Conservation (phyloP, 2,888 invertebrate genomes). For the Apeira syringaria region DNA sequence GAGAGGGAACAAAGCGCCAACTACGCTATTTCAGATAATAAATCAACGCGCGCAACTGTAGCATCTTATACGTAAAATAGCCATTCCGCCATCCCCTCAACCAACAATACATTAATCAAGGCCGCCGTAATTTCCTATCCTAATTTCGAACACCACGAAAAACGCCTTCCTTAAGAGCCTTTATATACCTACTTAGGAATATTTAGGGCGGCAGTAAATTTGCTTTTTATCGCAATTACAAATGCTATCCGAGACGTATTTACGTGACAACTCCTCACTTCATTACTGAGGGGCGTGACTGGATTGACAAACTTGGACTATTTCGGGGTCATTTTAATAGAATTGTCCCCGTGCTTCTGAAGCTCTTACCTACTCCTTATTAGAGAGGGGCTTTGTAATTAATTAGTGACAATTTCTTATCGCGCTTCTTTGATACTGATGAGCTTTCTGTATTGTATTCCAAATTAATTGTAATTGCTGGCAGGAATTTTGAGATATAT, state of each 20-base stretch:
- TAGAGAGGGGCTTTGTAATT: conserved; percentile 21
- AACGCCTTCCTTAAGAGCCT: conserved; percentile 31
- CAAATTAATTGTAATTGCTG: conserved; percentile 1
- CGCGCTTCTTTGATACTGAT: conserved; percentile 6
- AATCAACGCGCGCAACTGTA: conserved; percentile 21
- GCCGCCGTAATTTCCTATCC: conserved; percentile 32
- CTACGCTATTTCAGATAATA: conserved; percentile 22
- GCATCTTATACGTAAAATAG: conserved; percentile 24
- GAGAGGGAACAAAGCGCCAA: conserved; percentile 12
- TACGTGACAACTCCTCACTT: conserved; percentile 75
- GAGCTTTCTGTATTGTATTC: conserved; percentile 1
- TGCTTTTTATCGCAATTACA: conserved; percentile 70
- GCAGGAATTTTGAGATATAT: background rate
- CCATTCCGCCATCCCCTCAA: conserved; percentile 20
- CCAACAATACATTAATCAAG: conserved; percentile 35
- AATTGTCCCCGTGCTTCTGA: conserved; percentile 31
- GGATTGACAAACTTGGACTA: conserved; percentile 60
- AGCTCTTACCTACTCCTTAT: conserved; percentile 9
- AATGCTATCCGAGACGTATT: conserved; percentile 63
- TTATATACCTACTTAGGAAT: conserved; percentile 40
- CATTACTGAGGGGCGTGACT: conserved; percentile 67
- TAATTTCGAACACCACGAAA: conserved; percentile 35
- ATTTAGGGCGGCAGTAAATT: conserved; percentile 66
- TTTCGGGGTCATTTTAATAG: conserved; percentile 46
- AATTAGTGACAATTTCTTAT: conserved; percentile 11